Base-by-base conservation (phyloP, 2,888 invertebrate species). In the Melinaea marsaeus region DNA sequence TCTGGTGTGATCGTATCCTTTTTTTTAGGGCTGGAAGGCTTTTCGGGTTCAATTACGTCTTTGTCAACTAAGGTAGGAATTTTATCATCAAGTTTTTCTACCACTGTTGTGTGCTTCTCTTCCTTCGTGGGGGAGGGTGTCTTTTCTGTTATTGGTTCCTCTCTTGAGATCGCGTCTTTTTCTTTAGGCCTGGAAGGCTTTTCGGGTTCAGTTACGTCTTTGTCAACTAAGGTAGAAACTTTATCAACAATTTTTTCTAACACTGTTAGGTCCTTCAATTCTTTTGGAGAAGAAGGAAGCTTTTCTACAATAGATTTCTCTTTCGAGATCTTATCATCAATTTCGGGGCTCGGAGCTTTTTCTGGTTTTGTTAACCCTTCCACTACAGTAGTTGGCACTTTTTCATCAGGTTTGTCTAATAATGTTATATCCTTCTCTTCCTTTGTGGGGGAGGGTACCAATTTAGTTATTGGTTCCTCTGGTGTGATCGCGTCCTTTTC, bases 11-110 rank as follows among this genome's bases (percentile, higher is more conserved):
- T 42, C 5, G 65, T 56, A 65, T 68, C 2, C 11, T 32, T 48
- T 42, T 70, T 58, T 0, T 48, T 48, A 2, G 64, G 65, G 3
- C 71, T 69, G 4, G 68, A 59, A 33, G 56, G 60, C 46, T 70
- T 71, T 4, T 71, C 66, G 4, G 34, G 42, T 33, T 61, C 59
- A 34, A 61, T 22, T 22, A 22, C 22, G 22, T 22, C 66, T 33
- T 63, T 57, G 33, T 61, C 55, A 3, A 13, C 33, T 2, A n/a
- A 33, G 7, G 2, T 13, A 33, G 47, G 32, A 13, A 42, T 33
- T 11, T 68, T 68, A 2, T 65, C 58, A n/a, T n/a, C n/a, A 7
- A 58, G 55, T 0, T 48, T 22, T 34, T 59, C 63, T 13, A 60
- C 55, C 0, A 13, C n/a, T n/a, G 9, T 46, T n/a, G 0, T 37